Conservation (phyloP, 1,140 invertebrate species). For the Zaprionus taronus region DNA sequence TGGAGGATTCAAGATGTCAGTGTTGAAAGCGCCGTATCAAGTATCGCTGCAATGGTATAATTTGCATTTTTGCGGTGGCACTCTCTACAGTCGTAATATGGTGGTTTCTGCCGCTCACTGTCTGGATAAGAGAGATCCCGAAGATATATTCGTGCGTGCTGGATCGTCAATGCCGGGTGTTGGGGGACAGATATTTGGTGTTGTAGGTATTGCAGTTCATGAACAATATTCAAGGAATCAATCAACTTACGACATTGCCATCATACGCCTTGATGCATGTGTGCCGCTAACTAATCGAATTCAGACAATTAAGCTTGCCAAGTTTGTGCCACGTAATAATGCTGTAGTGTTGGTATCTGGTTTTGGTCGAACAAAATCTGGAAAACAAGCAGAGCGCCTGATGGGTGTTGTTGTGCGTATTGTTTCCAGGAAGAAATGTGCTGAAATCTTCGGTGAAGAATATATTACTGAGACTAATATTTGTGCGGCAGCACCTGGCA, state of each 20-base stretch:
- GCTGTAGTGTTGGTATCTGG: too few species aligned
- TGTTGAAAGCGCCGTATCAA: background rate
- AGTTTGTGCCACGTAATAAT: background rate
- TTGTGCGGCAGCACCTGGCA: background rate
- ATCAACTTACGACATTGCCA: background rate
- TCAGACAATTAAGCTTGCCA: background rate
- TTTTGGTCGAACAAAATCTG: too few species aligned
- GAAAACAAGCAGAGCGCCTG: background rate
- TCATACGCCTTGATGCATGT: background rate
- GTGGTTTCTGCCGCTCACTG: background rate
- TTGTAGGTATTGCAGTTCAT: background rate
- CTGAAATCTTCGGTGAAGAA: too few species aligned
- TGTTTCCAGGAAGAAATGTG: too few species aligned
- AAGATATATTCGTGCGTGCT: background rate
- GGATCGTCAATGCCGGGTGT: background rate
- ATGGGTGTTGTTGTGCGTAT: too few species aligned
- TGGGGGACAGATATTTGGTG: background rate
- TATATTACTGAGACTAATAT: background rate
- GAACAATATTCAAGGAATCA: too few species aligned
- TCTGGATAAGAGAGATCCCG: background rate
- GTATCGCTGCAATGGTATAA: background rate
- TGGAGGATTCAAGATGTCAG: background rate
- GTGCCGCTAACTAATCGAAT: background rate
- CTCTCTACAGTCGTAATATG: background rate
- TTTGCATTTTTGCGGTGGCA: background rate